A percentile compares a stretch with the other conserved stretches of the same genome.
These are phyloP conservation scores for Mythimna albipuncta DNA, from an alignment of 2,888 invertebrate genomes.

Conservation along the genomic window DNA sequence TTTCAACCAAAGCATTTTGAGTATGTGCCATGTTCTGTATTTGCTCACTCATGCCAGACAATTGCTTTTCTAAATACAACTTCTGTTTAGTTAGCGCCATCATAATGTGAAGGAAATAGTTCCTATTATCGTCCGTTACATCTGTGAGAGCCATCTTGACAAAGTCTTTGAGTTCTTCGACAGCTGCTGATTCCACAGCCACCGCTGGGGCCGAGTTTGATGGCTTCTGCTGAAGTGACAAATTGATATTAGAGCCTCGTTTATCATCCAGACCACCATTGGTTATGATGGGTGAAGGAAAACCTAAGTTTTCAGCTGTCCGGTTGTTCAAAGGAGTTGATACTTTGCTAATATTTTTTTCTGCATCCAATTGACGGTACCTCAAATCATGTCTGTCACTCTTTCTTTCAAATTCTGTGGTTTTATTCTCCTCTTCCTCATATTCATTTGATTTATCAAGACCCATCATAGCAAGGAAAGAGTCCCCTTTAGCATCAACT, in stretches of 20 bases:
- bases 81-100: conserved; percentile 88
- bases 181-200: conserved; percentile 70
- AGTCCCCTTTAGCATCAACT: conserved; percentile 80
- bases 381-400: conserved; percentile 77
- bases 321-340: conserved; percentile 83
- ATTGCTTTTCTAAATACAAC: conserved; percentile 85
- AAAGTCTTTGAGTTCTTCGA: conserved; percentile 86
- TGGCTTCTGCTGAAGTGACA: conserved; percentile 70
- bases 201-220: conserved; percentile 59
- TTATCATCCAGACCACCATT: conserved; percentile 78
- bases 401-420: conserved; percentile 75
- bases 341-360: conserved; percentile 82
- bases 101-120: conserved; percentile 87
- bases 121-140: conserved; percentile 84
- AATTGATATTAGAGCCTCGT: conserved; percentile 68
- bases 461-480: conserved; percentile 86
- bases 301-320: conserved; percentile 74
- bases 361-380: conserved; percentile 75
- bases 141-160: conserved; percentile 81
- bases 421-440: conserved; percentile 78
- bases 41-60: conserved; percentile 78
- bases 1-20: conserved; percentile 85
- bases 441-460: conserved; percentile 82
- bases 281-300: conserved; percentile 77
- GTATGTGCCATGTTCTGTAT: conserved; percentile 79